Percentiles rank a stretch among this genome's conserved stretches.
phyloP scores from a whole-genome alignment of 2,888 invertebrate genomes.

The Sthenelais limicola region DNA sequence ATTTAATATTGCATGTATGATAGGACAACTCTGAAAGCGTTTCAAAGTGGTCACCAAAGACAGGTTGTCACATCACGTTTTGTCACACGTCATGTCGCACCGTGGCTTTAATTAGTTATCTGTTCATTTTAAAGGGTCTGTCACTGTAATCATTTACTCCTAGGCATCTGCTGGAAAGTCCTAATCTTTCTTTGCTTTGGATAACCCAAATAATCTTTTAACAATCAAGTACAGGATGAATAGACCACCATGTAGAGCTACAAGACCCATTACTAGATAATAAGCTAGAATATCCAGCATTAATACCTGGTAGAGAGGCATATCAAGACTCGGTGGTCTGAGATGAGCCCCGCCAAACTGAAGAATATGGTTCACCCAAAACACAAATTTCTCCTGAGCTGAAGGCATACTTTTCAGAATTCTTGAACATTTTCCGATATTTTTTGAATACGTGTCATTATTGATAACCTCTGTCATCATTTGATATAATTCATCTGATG shows the following conservation, averaged over 20 bases:
- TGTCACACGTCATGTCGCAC: too few species aligned
- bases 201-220: too few species aligned
- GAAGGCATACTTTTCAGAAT: slow-evolving; percentile 28
- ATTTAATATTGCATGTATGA: too few species aligned
- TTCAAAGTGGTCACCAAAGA: too few species aligned
- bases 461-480: slow-evolving; percentile 2
- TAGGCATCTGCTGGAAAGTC: too few species aligned
- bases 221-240: slow-evolving; percentile 1
- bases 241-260: background rate
- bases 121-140: too few species aligned
- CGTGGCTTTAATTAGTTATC: too few species aligned
- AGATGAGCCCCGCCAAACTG: slow-evolving; percentile 35
- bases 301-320: slow-evolving; percentile 30
- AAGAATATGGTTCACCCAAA: slow-evolving; percentile 40
- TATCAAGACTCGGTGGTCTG: slow-evolving; percentile 37
- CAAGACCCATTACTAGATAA: background rate
- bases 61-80: too few species aligned
- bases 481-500: slow-evolving; percentile 14
- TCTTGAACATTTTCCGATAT: slow-evolving; percentile 32
- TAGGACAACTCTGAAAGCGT: too few species aligned
- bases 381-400: slow-evolving; percentile 37
- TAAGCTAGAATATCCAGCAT: slow-evolving; percentile 37
- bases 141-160: too few species aligned
- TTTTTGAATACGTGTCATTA: slow-evolving; percentile 16
- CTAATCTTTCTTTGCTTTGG: too few species aligned